Evolutionary conservation across 2,113 vertebrate species (phyloP).

Genomic region (Gasterosteus nipponicus): DNA sequence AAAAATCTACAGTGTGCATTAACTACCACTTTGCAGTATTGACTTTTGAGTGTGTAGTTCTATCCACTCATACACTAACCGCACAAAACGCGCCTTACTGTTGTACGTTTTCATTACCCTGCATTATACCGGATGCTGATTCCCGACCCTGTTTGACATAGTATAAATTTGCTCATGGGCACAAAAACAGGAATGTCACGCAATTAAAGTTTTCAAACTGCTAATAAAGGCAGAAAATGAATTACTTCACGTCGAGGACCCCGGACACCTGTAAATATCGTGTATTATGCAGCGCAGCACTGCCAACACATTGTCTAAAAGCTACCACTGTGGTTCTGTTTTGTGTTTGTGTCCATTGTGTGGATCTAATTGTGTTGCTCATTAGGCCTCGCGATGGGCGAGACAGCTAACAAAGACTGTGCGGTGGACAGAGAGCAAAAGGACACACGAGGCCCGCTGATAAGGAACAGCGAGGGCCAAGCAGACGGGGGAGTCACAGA

Average conservation of each 20-base stretch:
- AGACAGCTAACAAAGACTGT: conserved; percentile 43
- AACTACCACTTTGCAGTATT: not conserved
- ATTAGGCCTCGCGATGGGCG: conserved; percentile 45
- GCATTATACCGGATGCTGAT: not conserved
- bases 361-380: conserved; percentile 39
- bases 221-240: not conserved
- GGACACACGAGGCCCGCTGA: conserved; percentile 41
- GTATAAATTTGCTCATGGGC: not conserved
- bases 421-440: conserved; percentile 52
- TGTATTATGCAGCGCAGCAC: not conserved
- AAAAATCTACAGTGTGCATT: too few relatives aligned
- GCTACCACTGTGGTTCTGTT: not conserved
- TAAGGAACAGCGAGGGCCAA: conserved; percentile 44
- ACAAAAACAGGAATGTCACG: not conserved
- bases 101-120: not conserved
- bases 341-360: conserved; percentile 19
- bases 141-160: not conserved
- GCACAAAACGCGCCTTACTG: not conserved
- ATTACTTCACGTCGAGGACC: not conserved
- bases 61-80: not conserved
- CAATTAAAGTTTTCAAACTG: not conserved
- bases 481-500: conserved; percentile 47
- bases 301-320: conserved; percentile 7
- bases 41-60: not conserved
- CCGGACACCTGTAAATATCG: conserved; percentile 4